Evolutionary conservation across 2,797 vertebrate genomes (phyloP).

Genomic region (Dromococcyx pavoninus): DNA sequence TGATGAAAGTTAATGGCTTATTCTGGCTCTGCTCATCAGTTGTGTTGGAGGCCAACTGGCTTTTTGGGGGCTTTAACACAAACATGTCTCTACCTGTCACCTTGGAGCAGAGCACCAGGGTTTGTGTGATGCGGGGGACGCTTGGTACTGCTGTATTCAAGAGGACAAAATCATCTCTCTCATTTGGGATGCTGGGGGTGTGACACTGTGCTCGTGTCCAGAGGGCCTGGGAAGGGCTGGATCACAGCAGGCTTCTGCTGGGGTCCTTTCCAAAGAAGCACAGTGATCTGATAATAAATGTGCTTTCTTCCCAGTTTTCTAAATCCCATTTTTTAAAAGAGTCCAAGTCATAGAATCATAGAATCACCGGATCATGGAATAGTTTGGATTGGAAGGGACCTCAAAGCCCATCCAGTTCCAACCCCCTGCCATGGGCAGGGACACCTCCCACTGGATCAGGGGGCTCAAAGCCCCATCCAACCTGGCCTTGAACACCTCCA

Average conservation of each 20-base stretch:
- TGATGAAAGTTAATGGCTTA: not conserved
- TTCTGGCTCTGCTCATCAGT: not conserved
- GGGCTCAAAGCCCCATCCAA: too few species aligned
- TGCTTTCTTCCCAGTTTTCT: not conserved
- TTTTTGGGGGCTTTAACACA: not conserved
- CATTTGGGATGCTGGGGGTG: not conserved
- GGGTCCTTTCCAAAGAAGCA: accelerated
- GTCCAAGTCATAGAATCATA: too few species aligned
- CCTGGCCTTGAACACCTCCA: too few species aligned
- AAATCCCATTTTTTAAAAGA: not conserved
- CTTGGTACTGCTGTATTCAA: accelerated
- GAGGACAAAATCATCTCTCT: not conserved
- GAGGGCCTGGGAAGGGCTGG: not conserved
- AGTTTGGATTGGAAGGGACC: too few species aligned
- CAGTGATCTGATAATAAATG: not conserved
- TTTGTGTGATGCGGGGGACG: accelerated
- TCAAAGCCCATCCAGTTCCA: too few species aligned
- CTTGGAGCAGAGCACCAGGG: accelerated
- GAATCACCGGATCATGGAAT: too few species aligned
- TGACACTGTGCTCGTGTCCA: not conserved
- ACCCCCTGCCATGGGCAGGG: too few species aligned
- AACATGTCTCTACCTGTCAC: accelerated
- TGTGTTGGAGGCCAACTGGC: not conserved
- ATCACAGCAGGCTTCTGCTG: not conserved
- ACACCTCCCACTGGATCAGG: too few species aligned